A percentile compares a stretch with the other conserved stretches of the same genome.
phyloP scores from a whole-genome alignment of 30 jellyfish, hydroid and myxozoan genomes.

The Chrysaora quinquecirrha region DNA sequence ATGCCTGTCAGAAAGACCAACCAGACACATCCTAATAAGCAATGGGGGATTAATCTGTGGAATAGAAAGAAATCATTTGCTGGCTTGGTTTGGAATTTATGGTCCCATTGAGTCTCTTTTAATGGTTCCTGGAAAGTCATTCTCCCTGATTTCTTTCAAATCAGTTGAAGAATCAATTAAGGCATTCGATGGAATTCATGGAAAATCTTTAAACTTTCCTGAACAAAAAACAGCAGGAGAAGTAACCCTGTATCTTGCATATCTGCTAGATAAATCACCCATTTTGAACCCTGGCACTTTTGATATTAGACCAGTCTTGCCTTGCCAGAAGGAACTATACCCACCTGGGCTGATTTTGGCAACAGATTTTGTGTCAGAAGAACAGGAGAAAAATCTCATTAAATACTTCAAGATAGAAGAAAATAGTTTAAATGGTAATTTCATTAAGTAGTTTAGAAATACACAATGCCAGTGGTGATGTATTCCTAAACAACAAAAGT shows the following conservation, averaged over 20 bases:
- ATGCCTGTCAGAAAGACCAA: slow-evolving; percentile 67
- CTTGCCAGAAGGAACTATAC: slow-evolving; percentile 31
- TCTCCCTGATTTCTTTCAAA: slow-evolving; percentile 60
- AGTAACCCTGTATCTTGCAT: slow-evolving; percentile 53
- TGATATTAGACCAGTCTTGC: slow-evolving; percentile 43
- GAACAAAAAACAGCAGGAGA: slow-evolving; percentile 13
- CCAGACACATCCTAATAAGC: slow-evolving; percentile 81
- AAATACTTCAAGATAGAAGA: slow-evolving; percentile 47
- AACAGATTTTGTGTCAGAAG: slow-evolving; percentile 63
- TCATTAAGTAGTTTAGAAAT: no score
- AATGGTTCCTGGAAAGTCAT: slow-evolving; percentile 84
- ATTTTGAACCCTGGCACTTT: slow-evolving; percentile 1
- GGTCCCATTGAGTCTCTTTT: slow-evolving; percentile 68
- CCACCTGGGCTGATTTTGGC: slow-evolving; percentile 74
- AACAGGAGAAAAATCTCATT: slow-evolving; percentile 54
- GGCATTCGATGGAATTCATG: slow-evolving; percentile 64
- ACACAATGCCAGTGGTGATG: no score
- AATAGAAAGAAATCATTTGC: slow-evolving; percentile 58
- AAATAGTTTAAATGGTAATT: background rate
- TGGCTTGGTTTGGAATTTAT: slow-evolving; percentile 51
- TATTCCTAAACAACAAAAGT: no score
- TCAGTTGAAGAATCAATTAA: slow-evolving; percentile 28
- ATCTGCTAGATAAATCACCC: slow-evolving; percentile 14
- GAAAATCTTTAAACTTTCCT: slow-evolving; percentile 41
- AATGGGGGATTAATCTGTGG: slow-evolving; percentile 95